Evolutionary conservation across 2,888 invertebrate species (phyloP).

Genomic region (Andrena marginata): DNA sequence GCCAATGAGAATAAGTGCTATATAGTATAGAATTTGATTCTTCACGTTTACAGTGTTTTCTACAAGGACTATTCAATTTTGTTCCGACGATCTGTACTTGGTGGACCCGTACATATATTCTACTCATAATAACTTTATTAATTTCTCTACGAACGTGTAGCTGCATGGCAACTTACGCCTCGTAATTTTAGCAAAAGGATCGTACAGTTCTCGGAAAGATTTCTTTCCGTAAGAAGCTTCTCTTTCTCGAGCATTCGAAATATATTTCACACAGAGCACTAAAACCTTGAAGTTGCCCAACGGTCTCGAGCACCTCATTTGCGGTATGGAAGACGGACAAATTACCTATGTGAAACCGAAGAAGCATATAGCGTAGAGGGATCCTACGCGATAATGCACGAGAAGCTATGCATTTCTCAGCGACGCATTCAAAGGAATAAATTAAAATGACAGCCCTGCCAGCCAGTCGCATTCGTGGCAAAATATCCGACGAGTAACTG

Average conservation of each 20-base stretch:
- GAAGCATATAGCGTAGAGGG: neutral
- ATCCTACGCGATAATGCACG: constrained; percentile 49
- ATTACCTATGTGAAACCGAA: constrained; percentile 22
- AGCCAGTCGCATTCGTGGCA: constrained; percentile 21
- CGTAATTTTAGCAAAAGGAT: too few species aligned
- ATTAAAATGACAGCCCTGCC: constrained; percentile 30
- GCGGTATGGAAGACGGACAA: constrained; percentile 12
- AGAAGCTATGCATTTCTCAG: neutral
- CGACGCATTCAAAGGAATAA: constrained; percentile 2
- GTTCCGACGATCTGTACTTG: too few species aligned
- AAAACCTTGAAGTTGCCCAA: constrained; percentile 45
- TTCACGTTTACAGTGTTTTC: too few species aligned
- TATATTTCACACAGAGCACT: neutral
- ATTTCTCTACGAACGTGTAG: too few species aligned
- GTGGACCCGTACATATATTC: too few species aligned
- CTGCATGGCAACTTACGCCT: too few species aligned
- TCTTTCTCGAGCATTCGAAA: neutral
- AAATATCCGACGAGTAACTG: constrained; percentile 47
- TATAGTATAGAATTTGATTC: too few species aligned
- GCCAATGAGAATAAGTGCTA: too few species aligned
- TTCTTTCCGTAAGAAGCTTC: neutral
- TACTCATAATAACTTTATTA: too few species aligned
- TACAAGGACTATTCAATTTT: too few species aligned
- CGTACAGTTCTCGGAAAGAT: too few species aligned
- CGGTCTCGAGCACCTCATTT: neutral